phyloP scores from a whole-genome alignment of 2,888 invertebrate genomes.

The Nephrotoma appendiculata region DNA sequence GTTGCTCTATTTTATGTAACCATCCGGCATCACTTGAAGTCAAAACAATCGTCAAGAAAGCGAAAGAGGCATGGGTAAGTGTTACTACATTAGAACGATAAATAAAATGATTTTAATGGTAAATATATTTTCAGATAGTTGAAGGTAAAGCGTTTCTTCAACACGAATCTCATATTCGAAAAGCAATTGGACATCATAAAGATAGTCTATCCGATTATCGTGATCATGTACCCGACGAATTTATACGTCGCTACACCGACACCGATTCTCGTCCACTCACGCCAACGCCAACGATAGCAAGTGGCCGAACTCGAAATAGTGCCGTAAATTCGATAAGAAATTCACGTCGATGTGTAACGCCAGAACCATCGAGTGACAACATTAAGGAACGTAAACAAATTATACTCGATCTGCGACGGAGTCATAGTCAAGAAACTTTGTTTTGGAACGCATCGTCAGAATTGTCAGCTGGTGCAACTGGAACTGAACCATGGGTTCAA shows the following conservation, averaged over 20 bases:
- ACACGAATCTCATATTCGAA: background rate
- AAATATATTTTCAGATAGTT: conserved; percentile 21
- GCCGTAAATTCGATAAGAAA: conserved; percentile 38
- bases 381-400: conserved; percentile 43
- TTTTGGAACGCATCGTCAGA: conserved; percentile 36
- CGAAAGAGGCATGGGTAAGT: conserved; percentile 50
- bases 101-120: background rate
- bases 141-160: conserved; percentile 28
- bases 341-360: conserved; percentile 51
- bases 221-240: conserved; percentile 58
- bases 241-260: conserved; percentile 66
- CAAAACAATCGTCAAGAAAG: conserved; percentile 52
- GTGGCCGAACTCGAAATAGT: conserved; percentile 49
- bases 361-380: conserved; percentile 43
- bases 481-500: background rate
- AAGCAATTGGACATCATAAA: conserved; percentile 23
- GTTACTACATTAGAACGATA: background rate
- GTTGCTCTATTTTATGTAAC: conserved; percentile 72
- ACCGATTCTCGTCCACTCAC: conserved; percentile 72
- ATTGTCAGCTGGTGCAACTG: conserved; percentile 24
- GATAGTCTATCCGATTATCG: conserved; percentile 16
- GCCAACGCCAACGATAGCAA: conserved; percentile 62
- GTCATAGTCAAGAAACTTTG: conserved; percentile 36
- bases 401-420: conserved; percentile 48
- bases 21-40: conserved; percentile 65